These are phyloP conservation scores for Cyclina sinensis DNA, from an alignment of 1,140 invertebrate genomes.

Conservation along the genomic window DNA sequence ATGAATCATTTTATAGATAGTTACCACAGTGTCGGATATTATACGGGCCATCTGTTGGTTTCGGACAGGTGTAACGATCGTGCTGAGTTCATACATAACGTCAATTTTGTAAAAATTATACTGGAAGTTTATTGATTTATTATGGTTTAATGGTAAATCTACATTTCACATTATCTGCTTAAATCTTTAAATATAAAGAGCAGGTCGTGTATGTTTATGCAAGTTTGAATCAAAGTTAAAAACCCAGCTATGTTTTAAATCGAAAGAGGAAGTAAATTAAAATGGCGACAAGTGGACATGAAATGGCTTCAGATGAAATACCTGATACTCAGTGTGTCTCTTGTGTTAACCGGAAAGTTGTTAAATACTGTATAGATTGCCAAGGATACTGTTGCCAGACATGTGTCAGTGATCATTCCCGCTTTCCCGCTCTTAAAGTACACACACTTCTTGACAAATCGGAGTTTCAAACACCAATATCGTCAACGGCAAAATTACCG, in stretches of 20 bases:
- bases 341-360: neutral
- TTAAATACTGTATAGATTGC: slow-evolving; percentile 24
- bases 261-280: slow-evolving; percentile 5
- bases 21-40: no score
- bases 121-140: no score
- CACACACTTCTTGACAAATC: neutral
- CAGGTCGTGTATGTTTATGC: no score
- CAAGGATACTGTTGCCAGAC: slow-evolving; percentile 14
- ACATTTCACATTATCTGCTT: no score
- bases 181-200: no score
- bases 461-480: neutral
- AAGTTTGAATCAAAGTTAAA: no score
- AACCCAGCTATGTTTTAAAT: neutral
- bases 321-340: neutral
- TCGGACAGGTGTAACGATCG: no score
- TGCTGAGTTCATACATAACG: no score
- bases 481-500: neutral
- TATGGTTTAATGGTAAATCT: no score
- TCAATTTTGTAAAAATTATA: no score
- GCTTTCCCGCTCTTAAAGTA: neutral
- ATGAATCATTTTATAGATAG: no score
- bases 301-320: slow-evolving; percentile 2
- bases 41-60: no score
- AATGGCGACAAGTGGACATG: slow-evolving; percentile 26
- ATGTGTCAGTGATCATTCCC: neutral